phyloP scores from a whole-genome alignment of 2,888 invertebrate species.

The Phaonia tiefii region DNA sequence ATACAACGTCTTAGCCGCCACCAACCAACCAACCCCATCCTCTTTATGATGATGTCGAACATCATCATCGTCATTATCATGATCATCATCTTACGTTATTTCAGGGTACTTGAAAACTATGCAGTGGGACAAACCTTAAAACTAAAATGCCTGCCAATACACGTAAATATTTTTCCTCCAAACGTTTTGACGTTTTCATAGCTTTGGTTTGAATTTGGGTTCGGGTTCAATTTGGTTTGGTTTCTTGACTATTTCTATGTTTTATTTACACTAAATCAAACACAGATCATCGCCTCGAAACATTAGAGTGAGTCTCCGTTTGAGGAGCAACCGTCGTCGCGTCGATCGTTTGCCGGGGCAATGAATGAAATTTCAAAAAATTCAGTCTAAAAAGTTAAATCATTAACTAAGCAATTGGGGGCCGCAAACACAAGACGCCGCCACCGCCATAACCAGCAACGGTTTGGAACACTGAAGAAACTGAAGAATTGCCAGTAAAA shows the following conservation, averaged over 20 bases:
- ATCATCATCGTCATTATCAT: background rate
- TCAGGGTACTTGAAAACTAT: slow-evolving; percentile 40
- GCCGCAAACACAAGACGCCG: slow-evolving; percentile 64
- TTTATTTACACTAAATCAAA: slow-evolving; percentile 68
- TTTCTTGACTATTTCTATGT: slow-evolving; percentile 43
- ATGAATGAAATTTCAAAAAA: slow-evolving; percentile 6
- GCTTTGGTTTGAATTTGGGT: slow-evolving; percentile 12
- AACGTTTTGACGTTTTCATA: slow-evolving; percentile 56
- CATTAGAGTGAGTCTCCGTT: slow-evolving; percentile 43
- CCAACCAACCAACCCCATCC: background rate
- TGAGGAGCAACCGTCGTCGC: background rate
- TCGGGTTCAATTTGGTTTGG: slow-evolving; percentile 5
- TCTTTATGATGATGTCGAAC: slow-evolving; percentile 18
- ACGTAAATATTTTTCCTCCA: slow-evolving; percentile 23
- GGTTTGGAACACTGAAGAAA: slow-evolving; percentile 12
- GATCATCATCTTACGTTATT: background rate
- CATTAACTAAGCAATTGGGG: slow-evolving; percentile 66
- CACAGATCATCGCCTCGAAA: slow-evolving; percentile 68
- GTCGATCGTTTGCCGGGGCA: slow-evolving; percentile 35
- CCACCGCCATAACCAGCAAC: no score
- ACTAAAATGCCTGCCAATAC: slow-evolving; percentile 57
- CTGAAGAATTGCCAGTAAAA: background rate
- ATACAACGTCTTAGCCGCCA: background rate
- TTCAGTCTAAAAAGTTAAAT: slow-evolving; percentile 42
- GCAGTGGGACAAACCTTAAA: slow-evolving; percentile 68